Conservation (phyloP, 1,140 invertebrate genomes). For the Danaus plexippus region DNA sequence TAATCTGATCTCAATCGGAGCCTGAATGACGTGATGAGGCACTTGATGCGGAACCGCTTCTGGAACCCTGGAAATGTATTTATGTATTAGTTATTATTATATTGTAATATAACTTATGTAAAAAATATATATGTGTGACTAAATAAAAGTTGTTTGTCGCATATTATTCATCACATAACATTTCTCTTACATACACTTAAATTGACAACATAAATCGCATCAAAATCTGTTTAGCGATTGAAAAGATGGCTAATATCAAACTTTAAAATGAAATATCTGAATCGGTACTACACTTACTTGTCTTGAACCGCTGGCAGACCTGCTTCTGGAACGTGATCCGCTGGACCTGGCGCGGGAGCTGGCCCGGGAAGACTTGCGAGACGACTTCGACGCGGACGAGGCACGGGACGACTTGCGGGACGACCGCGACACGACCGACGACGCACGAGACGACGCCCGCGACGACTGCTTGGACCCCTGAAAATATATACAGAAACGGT, state of each 20-base stretch:
- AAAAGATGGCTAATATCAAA: too few species aligned
- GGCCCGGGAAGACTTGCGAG: slow-evolving; percentile 39
- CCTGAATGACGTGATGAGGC: slow-evolving; percentile 51
- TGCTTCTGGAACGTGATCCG: slow-evolving; percentile 53
- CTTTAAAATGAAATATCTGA: too few species aligned
- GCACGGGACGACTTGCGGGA: neutral
- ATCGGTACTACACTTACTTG: slow-evolving; percentile 32
- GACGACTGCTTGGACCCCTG: slow-evolving; percentile 50
- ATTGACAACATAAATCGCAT: too few species aligned
- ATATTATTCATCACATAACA: too few species aligned
- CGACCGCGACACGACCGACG: slow-evolving; percentile 45
- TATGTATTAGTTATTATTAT: too few species aligned
- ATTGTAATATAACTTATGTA: too few species aligned
- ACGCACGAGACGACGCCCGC: slow-evolving; percentile 42
- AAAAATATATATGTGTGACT: too few species aligned
- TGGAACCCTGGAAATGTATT: slow-evolving; percentile 40
- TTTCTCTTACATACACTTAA: too few species aligned
- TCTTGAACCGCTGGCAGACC: slow-evolving; percentile 58
- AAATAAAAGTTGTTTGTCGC: too few species aligned
- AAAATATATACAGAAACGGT: neutral
- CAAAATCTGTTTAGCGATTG: too few species aligned
- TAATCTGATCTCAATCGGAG: slow-evolving; percentile 36
- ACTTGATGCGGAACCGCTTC: slow-evolving; percentile 59
- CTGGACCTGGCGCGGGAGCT: slow-evolving; percentile 50
- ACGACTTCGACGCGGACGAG: slow-evolving; percentile 29